Conservation (phyloP, 2,888 invertebrate genomes). For the Eubasilissa splendida region DNA sequence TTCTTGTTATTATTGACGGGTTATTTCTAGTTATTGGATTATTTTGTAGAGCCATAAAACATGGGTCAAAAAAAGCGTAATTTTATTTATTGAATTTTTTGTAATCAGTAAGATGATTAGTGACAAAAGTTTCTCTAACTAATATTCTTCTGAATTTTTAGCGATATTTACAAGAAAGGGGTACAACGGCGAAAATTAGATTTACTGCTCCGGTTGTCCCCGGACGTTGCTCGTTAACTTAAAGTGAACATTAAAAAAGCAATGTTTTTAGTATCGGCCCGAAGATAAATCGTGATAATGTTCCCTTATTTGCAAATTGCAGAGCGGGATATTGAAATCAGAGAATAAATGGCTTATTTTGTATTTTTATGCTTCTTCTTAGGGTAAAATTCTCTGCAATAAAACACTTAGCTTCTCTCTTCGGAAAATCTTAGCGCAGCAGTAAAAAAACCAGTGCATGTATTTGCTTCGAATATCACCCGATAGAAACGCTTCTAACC, state of each 20-base stretch:
- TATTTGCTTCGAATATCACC: too few species aligned
- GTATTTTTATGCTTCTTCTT: constrained; percentile 53
- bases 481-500: neutral
- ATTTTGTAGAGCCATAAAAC: too few species aligned
- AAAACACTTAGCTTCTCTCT: constrained; percentile 7
- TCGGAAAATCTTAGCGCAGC: neutral
- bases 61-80: too few species aligned
- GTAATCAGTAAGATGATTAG: constrained; percentile 20
- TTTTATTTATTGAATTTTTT: neutral
- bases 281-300: constrained; percentile 55
- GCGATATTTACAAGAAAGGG: constrained; percentile 30
- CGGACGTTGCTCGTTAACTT: constrained; percentile 20
- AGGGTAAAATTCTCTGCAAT: constrained; percentile 38
- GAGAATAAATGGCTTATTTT: constrained; percentile 55
- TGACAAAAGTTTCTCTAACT: constrained; percentile 17
- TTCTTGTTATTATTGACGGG: too few species aligned
- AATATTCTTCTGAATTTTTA: constrained; percentile 25
- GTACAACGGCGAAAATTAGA: constrained; percentile 33
- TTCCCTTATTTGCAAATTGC: constrained; percentile 55
- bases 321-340: constrained; percentile 53
- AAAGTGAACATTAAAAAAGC: constrained; percentile 46
- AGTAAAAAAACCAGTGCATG: too few species aligned
- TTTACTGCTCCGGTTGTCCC: constrained; percentile 19
- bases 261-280: constrained; percentile 39
- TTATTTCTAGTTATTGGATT: too few species aligned